Percentiles rank a stretch among this genome's conserved stretches.
Evolutionary conservation across 2,113 vertebrate genomes (phyloP).

Genomic region (Nibea albiflora): DNA sequence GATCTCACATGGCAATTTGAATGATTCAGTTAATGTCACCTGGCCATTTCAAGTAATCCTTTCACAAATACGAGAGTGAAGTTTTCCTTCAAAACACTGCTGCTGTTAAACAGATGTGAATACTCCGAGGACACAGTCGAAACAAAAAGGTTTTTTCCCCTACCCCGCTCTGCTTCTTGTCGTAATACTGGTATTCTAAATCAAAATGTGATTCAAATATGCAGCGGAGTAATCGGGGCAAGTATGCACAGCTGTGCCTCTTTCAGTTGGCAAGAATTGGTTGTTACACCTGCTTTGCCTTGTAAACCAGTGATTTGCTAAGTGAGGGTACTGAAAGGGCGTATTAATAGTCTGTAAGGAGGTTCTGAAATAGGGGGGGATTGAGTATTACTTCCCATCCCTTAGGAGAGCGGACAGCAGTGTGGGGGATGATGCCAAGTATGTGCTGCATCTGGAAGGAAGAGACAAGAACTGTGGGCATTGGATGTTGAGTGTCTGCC

Average conservation of each 20-base stretch:
- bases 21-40: background rate
- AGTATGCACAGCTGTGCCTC: conserved; percentile 59
- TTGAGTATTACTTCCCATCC: conserved; percentile 38
- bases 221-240: conserved; percentile 14
- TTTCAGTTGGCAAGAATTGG: conserved; percentile 45
- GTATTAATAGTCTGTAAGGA: conserved; percentile 62
- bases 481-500: conserved; percentile 63
- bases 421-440: conserved; percentile 66
- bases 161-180: background rate
- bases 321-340: conserved; percentile 39
- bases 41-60: background rate
- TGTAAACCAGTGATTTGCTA: conserved; percentile 67
- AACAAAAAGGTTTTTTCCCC: background rate
- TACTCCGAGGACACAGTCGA: background rate
- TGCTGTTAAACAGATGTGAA: background rate
- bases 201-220: conserved; percentile 53
- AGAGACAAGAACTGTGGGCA: conserved; percentile 72
- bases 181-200: conserved; percentile 20
- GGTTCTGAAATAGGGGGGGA: conserved; percentile 22
- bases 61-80: background rate
- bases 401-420: conserved; percentile 43
- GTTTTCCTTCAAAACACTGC: background rate
- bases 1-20: background rate
- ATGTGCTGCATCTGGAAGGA: conserved; percentile 67
- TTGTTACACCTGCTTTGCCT: conserved; percentile 67